Percentiles rank a stretch among this genome's conserved stretches.
phyloP scores from a whole-genome alignment of 2,888 invertebrate genomes.

The Dynastes grantii region DNA sequence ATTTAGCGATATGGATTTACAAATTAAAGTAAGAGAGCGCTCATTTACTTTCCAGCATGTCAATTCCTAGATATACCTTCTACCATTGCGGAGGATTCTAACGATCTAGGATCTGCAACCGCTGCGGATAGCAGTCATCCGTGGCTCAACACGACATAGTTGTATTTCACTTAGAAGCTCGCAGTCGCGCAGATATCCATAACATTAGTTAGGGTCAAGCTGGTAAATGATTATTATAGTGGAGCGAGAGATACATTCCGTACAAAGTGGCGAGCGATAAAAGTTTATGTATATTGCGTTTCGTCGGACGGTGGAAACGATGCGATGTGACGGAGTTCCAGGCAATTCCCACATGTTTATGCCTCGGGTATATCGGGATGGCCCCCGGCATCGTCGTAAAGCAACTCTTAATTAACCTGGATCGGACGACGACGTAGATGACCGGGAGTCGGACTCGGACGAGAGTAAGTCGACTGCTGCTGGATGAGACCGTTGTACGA shows the following conservation, averaged over 20 bases:
- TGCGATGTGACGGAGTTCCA: conserved; percentile 61
- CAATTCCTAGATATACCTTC: neutral
- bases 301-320: conserved; percentile 62
- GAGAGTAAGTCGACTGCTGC: conserved; percentile 42
- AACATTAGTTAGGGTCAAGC: conserved; percentile 65
- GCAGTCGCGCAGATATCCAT: conserved; percentile 57
- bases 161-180: conserved; percentile 57
- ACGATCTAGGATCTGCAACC: neutral
- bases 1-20: neutral
- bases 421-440: conserved; percentile 48
- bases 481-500: conserved; percentile 15
- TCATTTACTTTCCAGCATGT: neutral
- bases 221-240: conserved; percentile 67
- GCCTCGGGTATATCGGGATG: conserved; percentile 61
- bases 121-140: conserved; percentile 7
- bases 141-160: conserved; percentile 30
- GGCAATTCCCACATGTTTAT: conserved; percentile 65
- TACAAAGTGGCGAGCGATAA: conserved; percentile 68
- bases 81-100: neutral
- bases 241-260: conserved; percentile 65
- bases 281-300: conserved; percentile 69
- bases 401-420: conserved; percentile 65
- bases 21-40: neutral
- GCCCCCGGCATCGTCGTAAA: conserved; percentile 61
- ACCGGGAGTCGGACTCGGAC: conserved; percentile 42